phyloP scores from a whole-genome alignment of 2,113 vertebrate species.

The Pteronura brasiliensis region DNA sequence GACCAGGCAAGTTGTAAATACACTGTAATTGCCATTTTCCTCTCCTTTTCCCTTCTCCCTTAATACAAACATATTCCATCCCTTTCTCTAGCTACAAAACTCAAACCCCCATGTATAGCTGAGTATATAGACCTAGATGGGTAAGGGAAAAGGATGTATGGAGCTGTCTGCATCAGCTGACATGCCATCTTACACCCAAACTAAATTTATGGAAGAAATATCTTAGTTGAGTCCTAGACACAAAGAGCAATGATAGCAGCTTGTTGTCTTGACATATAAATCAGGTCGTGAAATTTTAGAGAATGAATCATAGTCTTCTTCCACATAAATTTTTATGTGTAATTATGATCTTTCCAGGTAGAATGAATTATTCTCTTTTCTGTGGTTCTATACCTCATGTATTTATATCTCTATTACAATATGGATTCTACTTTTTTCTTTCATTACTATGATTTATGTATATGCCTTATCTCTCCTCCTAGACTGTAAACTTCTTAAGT shows the following conservation, averaged over 20 bases:
- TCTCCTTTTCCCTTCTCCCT: not conserved
- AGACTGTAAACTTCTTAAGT: constrained; percentile 47
- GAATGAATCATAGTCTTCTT: constrained; percentile 32
- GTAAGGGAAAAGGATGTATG: not conserved
- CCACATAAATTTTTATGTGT: constrained; percentile 46
- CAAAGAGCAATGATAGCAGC: not conserved
- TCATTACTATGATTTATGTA: constrained; percentile 42
- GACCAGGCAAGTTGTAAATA: not conserved
- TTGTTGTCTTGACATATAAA: constrained; percentile 50
- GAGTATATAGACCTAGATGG: not conserved
- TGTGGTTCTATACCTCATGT: constrained; percentile 22
- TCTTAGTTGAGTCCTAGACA: constrained; percentile 11
- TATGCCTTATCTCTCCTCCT: constrained; percentile 20
- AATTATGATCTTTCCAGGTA: constrained; percentile 55
- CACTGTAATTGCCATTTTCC: not conserved
- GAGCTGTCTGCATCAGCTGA: not conserved
- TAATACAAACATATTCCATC: not conserved
- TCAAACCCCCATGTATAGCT: not conserved
- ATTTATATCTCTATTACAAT: constrained; percentile 56
- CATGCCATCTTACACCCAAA: not conserved
- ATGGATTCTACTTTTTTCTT: constrained; percentile 12
- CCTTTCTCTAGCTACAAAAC: not conserved
- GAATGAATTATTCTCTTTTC: constrained; percentile 53
- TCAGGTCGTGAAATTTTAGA: constrained; percentile 40
- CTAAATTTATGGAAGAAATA: constrained; percentile 46